These are phyloP conservation scores for Brenthis daphne DNA, from an alignment of 2,888 invertebrate species.

Conservation along the genomic window DNA sequence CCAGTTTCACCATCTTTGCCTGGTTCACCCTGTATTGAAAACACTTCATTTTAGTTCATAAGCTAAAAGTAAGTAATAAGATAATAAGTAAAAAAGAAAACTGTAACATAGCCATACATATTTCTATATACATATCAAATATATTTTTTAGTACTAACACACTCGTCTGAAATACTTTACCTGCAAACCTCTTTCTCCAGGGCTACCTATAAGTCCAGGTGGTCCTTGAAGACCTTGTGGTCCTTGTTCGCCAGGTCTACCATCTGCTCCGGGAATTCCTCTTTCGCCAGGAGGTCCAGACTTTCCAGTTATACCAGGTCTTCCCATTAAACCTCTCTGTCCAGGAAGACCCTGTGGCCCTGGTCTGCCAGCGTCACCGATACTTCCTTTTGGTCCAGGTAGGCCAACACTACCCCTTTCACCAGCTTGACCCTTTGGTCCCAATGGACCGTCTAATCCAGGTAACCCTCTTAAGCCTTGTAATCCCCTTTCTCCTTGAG, in stretches of 20 bases:
- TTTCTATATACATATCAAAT: background rate
- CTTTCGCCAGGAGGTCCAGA: conserved; percentile 87
- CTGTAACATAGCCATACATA: background rate
- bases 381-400: conserved; percentile 82
- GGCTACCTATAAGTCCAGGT: conserved; percentile 88
- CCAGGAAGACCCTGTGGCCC: conserved; percentile 87
- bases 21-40: conserved; percentile 84
- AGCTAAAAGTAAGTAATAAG: background rate
- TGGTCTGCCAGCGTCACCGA: conserved; percentile 83
- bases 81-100: background rate
- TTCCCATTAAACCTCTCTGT: conserved; percentile 84
- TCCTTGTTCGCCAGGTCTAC: conserved; percentile 92
- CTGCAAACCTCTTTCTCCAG: conserved; percentile 89
- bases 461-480: conserved; percentile 86
- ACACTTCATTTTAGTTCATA: background rate
- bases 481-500: conserved; percentile 87
- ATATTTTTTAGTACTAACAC: background rate
- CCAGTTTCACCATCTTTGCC: conserved; percentile 92
- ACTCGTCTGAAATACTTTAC: conserved; percentile 60
- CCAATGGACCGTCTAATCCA: conserved; percentile 89
- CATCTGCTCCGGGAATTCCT: conserved; percentile 91
- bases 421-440: conserved; percentile 88
- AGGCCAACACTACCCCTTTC: conserved; percentile 84
- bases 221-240: conserved; percentile 90
- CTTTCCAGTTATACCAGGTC: conserved; percentile 87